Evolutionary conservation across 2,888 invertebrate species (phyloP), one percentile per base, ranked within the genome.

Genomic region (Drosophila anomelani): DNA sequence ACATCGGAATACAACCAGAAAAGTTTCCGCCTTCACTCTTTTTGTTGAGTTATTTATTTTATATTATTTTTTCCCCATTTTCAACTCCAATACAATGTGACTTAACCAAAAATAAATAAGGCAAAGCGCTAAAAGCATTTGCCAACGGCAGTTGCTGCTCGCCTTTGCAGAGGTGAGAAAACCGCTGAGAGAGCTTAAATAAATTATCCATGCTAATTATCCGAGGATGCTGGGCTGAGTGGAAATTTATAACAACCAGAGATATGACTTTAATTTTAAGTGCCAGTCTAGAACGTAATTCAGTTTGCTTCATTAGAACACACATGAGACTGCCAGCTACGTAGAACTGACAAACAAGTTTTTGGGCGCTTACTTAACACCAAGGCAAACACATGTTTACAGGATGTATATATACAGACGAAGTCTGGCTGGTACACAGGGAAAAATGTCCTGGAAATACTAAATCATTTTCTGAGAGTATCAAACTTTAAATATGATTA

Each of bases 321-420:
- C 60, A 75, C 68, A 69, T 61, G 46, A 41, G 57, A 55, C 38
- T 46, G 41, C n/a, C 23, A 49, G 67, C 38, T 64, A 13, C 71
- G 78, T 61, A 80, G 73, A 72, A 75, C 75, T 74, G 81, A 77
- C 78, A 81, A 80, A 76, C 66, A 75, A 76, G 72, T 78, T 73
- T 68, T 61, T 72, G 77, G 76, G 72, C 67, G 71, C 53, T 78
- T 73, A 56, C 78, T 87, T 81, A 84, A 80, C 85, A 85, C 74
- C 74, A 72, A 78, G 62, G 77, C 77, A 74, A 89, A 85, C 85
- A 85, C 67, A 87, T 87, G 89, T 78, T 81, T 63, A 72, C 77
- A 84, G 67, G 58, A 32, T 57, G 41, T 66, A 55, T 44, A 74
- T 39, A 61, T 26, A 66, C 43, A 55, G 60, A 41, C 38, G 23